phyloP scores from a whole-genome alignment of 2,888 invertebrate species.

The Aphidius colemani region DNA sequence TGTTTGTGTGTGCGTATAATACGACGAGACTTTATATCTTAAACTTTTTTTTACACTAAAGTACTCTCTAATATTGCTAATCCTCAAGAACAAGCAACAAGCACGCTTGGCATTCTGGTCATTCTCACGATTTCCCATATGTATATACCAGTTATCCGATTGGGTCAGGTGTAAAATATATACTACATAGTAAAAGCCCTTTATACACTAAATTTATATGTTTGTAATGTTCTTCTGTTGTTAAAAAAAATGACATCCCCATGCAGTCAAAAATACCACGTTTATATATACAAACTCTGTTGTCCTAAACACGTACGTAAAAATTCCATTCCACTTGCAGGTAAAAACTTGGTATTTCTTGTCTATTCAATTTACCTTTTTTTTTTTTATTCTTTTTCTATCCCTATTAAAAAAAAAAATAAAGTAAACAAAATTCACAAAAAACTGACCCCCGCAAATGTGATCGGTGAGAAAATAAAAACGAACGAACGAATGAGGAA shows the following conservation, averaged over 20 bases:
- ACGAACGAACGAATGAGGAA: background rate
- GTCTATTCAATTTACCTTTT: constrained; percentile 4
- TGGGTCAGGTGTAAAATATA: constrained; percentile 31
- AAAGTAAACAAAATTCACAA: constrained; percentile 36
- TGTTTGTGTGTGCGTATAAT: too few relatives aligned
- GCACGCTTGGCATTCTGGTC: constrained; percentile 47
- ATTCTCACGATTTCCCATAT: constrained; percentile 41
- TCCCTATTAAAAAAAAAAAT: constrained; percentile 47
- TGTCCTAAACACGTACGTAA: background rate
- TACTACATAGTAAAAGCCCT: constrained; percentile 11
- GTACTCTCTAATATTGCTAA: constrained; percentile 32
- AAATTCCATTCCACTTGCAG: too few relatives aligned
- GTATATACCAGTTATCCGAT: constrained; percentile 3
- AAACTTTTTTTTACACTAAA: too few relatives aligned
- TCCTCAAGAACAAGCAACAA: constrained; percentile 40
- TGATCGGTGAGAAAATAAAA: constrained; percentile 42
- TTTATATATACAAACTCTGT: constrained; percentile 12
- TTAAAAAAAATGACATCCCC: background rate
- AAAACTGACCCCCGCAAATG: constrained; percentile 41
- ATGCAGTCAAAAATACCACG: constrained; percentile 15
- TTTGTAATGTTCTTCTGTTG: too few relatives aligned
- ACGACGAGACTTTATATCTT: too few relatives aligned
- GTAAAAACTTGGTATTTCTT: background rate
- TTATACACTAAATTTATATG: too few relatives aligned
- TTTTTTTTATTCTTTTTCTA: constrained; percentile 31